A percentile compares a stretch with the other conserved stretches of the same genome.
These are phyloP conservation scores for Drosophila jambulina DNA, from an alignment of 1,140 invertebrate genomes.

Conservation along the genomic window DNA sequence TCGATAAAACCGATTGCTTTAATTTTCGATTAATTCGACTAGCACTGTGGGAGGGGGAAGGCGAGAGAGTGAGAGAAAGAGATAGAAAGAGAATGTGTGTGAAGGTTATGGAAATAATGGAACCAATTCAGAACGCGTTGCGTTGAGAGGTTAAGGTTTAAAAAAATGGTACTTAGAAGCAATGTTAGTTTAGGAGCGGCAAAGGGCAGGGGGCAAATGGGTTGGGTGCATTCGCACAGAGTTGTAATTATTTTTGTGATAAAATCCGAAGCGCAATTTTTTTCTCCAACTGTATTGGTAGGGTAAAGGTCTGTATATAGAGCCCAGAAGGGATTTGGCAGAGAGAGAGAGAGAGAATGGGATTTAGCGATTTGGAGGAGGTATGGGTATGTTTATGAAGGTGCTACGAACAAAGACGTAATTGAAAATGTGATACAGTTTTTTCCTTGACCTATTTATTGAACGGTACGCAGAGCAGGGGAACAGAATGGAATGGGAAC, in stretches of 20 bases:
- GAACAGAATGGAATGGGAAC: conserved; percentile 5
- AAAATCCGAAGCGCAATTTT: conserved; percentile 82
- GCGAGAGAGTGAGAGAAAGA: conserved; percentile 8
- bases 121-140: conserved; percentile 62
- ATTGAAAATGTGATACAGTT: conserved; percentile 85
- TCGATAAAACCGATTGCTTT: neutral
- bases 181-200: conserved; percentile 62
- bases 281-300: conserved; percentile 78
- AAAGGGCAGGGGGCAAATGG: neutral
- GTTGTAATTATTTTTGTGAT: conserved; percentile 83
- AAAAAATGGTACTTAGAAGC: conserved; percentile 58
- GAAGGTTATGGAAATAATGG: conserved; percentile 59
- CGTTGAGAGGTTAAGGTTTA: conserved; percentile 54
- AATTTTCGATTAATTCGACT: conserved; percentile 18
- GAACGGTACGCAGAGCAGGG: conserved; percentile 41
- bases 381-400: conserved; percentile 71
- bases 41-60: conserved; percentile 18
- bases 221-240: conserved; percentile 46
- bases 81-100: neutral
- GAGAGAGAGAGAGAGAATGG: conserved; percentile 1
- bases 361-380: conserved; percentile 9
- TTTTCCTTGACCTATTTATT: conserved; percentile 82
- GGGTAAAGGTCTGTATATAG: conserved; percentile 47
- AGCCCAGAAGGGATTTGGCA: conserved; percentile 1
- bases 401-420: conserved; percentile 85